Percentiles rank a stretch among this genome's conserved stretches.
phyloP scores from a whole-genome alignment of 2,888 invertebrate species.

The Holacanthella duospinosa region DNA sequence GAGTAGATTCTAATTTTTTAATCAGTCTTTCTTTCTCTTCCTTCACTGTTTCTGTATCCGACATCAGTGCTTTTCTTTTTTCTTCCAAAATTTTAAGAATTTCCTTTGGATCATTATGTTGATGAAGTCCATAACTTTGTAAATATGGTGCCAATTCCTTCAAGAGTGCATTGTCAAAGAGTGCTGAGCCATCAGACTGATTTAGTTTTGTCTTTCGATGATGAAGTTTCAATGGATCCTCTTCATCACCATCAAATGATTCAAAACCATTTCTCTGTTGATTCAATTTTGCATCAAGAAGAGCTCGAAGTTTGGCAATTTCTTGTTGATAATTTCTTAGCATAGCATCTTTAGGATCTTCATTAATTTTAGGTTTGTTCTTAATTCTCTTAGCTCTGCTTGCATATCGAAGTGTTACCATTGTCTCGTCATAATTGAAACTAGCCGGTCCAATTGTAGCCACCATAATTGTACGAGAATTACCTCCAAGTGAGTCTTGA shows the following conservation, averaged over 20 bases:
- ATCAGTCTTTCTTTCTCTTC: conserved; percentile 49
- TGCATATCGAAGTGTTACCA: conserved; percentile 92
- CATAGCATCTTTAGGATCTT: conserved; percentile 97
- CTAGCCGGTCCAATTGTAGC: conserved; percentile 97
- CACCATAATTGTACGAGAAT: conserved; percentile 98
- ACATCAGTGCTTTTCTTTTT: conserved; percentile 28
- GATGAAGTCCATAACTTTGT: conserved; percentile 34
- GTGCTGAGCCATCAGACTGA: conserved; percentile 6
- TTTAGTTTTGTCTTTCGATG: conserved; percentile 14
- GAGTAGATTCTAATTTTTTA: conserved; percentile 53
- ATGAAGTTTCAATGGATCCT: conserved; percentile 12
- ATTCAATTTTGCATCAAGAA: conserved; percentile 14
- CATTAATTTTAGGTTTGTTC: conserved; percentile 96
- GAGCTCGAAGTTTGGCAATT: conserved; percentile 57
- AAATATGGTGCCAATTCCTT: conserved; percentile 30
- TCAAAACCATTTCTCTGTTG: not conserved
- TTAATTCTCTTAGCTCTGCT: conserved; percentile 97
- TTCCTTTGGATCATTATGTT: conserved; percentile 31
- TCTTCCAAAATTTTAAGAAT: conserved; percentile 35
- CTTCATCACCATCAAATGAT: not conserved
- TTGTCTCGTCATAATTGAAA: conserved; percentile 94
- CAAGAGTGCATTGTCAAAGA: conserved; percentile 27
- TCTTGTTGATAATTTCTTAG: conserved; percentile 90
- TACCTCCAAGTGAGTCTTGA: conserved; percentile 96
- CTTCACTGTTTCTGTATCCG: conserved; percentile 44